Percentiles rank a stretch among this genome's conserved stretches.
Conservation (phyloP, 2,113 vertebrate species). For the Elachura formosa region DNA sequence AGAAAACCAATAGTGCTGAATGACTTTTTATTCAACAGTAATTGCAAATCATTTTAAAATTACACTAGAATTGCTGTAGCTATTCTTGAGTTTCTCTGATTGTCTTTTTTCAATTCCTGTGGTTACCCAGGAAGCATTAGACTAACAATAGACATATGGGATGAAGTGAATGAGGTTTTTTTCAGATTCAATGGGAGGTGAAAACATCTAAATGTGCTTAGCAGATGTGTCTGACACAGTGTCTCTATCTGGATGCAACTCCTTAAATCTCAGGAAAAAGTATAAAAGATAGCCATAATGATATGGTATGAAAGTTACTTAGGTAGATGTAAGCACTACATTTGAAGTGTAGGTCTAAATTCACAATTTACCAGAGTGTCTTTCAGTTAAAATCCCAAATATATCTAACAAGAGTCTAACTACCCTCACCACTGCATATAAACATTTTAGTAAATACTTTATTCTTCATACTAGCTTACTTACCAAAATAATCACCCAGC, state of each 20-base stretch:
- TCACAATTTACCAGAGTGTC: background rate
- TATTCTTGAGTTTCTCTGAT: background rate
- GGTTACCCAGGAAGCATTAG: background rate
- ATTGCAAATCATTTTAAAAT: conserved; percentile 31
- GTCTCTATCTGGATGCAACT: background rate
- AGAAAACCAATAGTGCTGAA: background rate
- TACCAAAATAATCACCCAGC: background rate
- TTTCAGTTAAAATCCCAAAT: background rate
- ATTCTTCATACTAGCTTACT: background rate
- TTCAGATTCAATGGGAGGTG: background rate
- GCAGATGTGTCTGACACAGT: background rate
- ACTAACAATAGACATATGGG: background rate
- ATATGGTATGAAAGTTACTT: background rate
- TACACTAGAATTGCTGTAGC: background rate
- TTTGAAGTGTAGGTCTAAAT: background rate
- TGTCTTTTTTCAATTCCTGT: background rate
- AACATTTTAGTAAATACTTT: background rate
- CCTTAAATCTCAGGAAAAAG: background rate
- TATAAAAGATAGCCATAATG: background rate
- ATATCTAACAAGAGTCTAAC: background rate
- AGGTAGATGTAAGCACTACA: background rate
- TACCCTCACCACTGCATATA: background rate
- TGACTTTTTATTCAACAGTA: background rate
- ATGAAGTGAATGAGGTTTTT: background rate
- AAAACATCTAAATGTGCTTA: background rate